Conservation (phyloP, 2,888 invertebrate species). For the Diplazon laetatorius region DNA sequence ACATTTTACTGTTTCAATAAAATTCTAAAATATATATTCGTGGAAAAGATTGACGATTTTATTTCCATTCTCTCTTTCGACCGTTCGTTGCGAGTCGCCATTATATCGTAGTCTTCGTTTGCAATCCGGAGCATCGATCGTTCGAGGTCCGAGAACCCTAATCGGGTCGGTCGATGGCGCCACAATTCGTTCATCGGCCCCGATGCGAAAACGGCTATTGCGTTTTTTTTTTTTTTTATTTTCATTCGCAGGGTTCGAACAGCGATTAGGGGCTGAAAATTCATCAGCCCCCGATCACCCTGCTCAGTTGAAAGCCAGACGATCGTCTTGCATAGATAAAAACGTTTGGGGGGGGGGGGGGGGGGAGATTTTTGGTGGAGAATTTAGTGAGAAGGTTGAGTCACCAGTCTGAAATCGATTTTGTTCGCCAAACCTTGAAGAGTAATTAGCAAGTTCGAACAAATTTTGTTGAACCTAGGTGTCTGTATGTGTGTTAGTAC, state of each 20-base stretch:
- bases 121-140: conserved; percentile 52
- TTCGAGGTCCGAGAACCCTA: conserved; percentile 56
- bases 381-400: conserved; percentile 2
- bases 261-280: too few relatives aligned
- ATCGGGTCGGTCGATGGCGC: conserved; percentile 56
- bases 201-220: conserved; percentile 3
- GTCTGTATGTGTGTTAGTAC: too few relatives aligned
- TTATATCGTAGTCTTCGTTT: conserved; percentile 1
- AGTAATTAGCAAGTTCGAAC: conserved; percentile 39
- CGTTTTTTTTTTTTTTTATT: background rate
- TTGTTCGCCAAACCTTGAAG: background rate
- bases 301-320: too few relatives aligned
- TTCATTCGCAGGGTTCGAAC: too few relatives aligned
- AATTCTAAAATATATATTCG: too few relatives aligned
- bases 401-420: conserved; percentile 33
- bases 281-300: too few relatives aligned
- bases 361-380: too few relatives aligned
- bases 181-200: conserved; percentile 33
- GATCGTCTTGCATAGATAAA: background rate
- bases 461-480: too few relatives aligned
- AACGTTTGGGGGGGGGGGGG: background rate
- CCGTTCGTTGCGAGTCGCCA: too few relatives aligned
- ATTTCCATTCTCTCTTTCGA: too few relatives aligned
- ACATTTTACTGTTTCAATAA: too few relatives aligned
- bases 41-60: too few relatives aligned